A percentile compares a stretch with the other conserved stretches of the same genome.
phyloP scores from a whole-genome alignment of 2,888 invertebrate species.

The Papilio gigon region DNA sequence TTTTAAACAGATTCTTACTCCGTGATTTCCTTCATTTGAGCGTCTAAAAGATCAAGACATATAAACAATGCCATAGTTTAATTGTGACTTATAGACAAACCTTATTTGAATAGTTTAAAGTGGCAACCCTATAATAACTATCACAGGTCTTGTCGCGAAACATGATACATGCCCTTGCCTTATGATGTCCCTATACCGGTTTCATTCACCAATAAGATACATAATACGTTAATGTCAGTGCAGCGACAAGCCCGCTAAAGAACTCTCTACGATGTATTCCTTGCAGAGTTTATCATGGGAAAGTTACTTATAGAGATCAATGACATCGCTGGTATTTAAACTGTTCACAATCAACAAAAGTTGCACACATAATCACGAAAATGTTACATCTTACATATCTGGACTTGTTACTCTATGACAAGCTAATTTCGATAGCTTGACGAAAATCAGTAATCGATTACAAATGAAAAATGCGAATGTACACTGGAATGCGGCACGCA shows the following conservation, averaged over 20 bases:
- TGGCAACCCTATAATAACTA: slow-evolving; percentile 50
- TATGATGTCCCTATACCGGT: slow-evolving; percentile 45
- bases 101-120: not conserved
- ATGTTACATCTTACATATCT: too few species aligned
- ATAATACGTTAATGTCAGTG: slow-evolving; percentile 36
- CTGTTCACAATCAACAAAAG: not conserved
- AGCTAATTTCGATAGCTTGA: too few species aligned
- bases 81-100: not conserved
- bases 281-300: slow-evolving; percentile 1
- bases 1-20: not conserved
- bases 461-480: too few species aligned
- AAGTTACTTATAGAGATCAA: not conserved
- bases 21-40: not conserved
- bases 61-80: not conserved
- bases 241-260: slow-evolving; percentile 10
- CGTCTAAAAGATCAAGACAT: not conserved
- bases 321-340: not conserved
- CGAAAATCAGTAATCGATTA: too few species aligned
- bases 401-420: too few species aligned
- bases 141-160: slow-evolving; percentile 67
- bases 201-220: slow-evolving; percentile 37
- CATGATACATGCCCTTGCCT: slow-evolving; percentile 64
- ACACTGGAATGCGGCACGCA: too few species aligned
- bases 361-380: not conserved
- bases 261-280: not conserved